A percentile compares a stretch with the other conserved stretches of the same genome.
Conservation (phyloP, 2,888 invertebrate genomes). For the Plebejus melissa region DNA sequence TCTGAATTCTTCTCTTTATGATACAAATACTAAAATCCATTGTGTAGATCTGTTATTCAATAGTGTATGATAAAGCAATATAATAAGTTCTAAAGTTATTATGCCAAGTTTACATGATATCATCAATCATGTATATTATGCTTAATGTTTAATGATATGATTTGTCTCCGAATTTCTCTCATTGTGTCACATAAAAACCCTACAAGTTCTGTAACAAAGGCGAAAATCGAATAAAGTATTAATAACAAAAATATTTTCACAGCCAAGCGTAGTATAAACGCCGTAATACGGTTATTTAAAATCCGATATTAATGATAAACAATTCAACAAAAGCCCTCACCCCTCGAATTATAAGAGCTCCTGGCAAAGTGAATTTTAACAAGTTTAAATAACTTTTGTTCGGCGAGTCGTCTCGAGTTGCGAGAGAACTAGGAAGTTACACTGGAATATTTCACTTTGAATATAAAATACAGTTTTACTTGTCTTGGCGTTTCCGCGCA, state of each 20-base stretch:
- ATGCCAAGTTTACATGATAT: too few species aligned
- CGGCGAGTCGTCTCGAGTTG: slow-evolving; percentile 11
- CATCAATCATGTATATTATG: too few species aligned
- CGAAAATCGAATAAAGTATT: not conserved
- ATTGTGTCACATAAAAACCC: too few species aligned
- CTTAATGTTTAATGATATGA: too few species aligned
- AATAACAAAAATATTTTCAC: not conserved
- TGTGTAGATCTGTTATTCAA: too few species aligned
- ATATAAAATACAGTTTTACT: slow-evolving; percentile 17
- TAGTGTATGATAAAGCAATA: too few species aligned
- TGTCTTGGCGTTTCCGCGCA: slow-evolving; percentile 2
- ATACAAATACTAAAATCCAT: not conserved
- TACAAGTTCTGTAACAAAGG: too few species aligned
- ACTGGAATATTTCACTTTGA: slow-evolving; percentile 17
- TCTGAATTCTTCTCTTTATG: not conserved
- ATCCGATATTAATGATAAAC: slow-evolving; percentile 21
- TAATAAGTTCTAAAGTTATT: too few species aligned
- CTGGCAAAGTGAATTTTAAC: slow-evolving; percentile 21
- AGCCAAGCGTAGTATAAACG: slow-evolving; percentile 16
- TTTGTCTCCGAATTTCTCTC: too few species aligned
- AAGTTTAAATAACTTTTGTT: slow-evolving; percentile 24
- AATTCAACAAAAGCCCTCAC: slow-evolving; percentile 11
- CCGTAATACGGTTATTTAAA: slow-evolving; percentile 16
- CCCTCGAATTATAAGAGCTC: slow-evolving; percentile 17
- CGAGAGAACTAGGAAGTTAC: not conserved